Conservation (phyloP, 2,888 invertebrate genomes). For the Eilema sororculum region DNA sequence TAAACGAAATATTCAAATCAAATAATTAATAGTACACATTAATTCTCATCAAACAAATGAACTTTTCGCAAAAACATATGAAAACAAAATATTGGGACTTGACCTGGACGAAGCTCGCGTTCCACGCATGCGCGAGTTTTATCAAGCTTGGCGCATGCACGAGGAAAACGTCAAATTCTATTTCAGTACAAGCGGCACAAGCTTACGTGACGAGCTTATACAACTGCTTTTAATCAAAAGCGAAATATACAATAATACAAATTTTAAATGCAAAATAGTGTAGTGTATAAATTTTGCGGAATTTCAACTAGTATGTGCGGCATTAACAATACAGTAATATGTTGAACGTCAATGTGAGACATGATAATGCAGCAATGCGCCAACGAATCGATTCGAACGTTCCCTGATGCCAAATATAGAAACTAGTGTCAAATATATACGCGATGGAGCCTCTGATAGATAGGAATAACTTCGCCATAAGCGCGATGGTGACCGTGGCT, state of each 20-base stretch:
- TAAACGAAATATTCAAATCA: neutral
- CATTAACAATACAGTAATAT: constrained; percentile 27
- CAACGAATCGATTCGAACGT: constrained; percentile 59
- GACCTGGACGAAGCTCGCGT: neutral
- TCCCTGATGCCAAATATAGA: constrained; percentile 67
- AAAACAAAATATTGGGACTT: neutral
- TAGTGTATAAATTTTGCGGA: constrained; percentile 29
- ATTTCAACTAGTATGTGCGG: constrained; percentile 33
- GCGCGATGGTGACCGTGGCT: constrained; percentile 93
- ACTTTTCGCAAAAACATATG: neutral
- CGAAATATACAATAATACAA: constrained; percentile 39
- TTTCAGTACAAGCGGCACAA: constrained; percentile 83
- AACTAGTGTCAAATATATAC: constrained; percentile 67
- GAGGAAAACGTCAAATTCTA: constrained; percentile 75
- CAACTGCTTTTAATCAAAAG: neutral
- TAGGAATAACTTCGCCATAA: constrained; percentile 94
- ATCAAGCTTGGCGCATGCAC: constrained; percentile 65
- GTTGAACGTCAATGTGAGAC: constrained; percentile 35
- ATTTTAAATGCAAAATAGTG: constrained; percentile 21
- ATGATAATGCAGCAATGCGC: constrained; percentile 77
- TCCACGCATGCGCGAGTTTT: constrained; percentile 69
- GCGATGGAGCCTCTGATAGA: constrained; percentile 92
- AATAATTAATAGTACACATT: neutral
- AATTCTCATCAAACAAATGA: neutral
- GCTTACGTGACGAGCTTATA: constrained; percentile 56